phyloP scores from a whole-genome alignment of 2,888 invertebrate species.

The Xanthia togata region DNA sequence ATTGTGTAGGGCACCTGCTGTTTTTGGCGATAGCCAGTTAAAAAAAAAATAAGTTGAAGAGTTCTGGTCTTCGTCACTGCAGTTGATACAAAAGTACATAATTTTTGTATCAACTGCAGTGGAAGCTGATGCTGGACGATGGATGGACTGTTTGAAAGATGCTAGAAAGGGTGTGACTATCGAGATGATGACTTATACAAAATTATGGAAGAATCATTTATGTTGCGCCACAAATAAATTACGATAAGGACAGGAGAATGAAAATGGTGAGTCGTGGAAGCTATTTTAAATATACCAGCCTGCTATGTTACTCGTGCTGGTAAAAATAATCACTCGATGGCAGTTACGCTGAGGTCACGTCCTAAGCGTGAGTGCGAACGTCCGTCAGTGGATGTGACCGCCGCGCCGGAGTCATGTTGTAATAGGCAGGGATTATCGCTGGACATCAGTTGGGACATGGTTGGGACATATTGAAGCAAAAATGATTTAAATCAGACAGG shows the following conservation, averaged over 20 bases:
- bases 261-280: too few relatives aligned
- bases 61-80: not conserved
- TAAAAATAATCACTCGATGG: conserved; percentile 4
- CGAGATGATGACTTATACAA: too few relatives aligned
- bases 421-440: conserved; percentile 10
- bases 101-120: not conserved
- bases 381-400: conserved; percentile 12
- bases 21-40: not conserved
- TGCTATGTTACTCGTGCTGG: not conserved
- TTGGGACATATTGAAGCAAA: not conserved
- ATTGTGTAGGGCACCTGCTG: not conserved
- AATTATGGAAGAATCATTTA: too few relatives aligned
- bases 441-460: not conserved
- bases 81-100: too few relatives aligned
- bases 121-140: not conserved
- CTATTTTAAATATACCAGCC: not conserved
- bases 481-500: not conserved
- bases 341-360: conserved; percentile 12
- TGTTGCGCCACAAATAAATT: too few relatives aligned
- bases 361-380: not conserved
- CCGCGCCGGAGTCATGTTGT: not conserved
- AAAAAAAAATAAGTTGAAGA: too few relatives aligned
- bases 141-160: not conserved
- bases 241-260: too few relatives aligned
- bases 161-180: too few relatives aligned